phyloP scores from a whole-genome alignment of 2,113 vertebrate genomes.

The Panthera uncia region DNA sequence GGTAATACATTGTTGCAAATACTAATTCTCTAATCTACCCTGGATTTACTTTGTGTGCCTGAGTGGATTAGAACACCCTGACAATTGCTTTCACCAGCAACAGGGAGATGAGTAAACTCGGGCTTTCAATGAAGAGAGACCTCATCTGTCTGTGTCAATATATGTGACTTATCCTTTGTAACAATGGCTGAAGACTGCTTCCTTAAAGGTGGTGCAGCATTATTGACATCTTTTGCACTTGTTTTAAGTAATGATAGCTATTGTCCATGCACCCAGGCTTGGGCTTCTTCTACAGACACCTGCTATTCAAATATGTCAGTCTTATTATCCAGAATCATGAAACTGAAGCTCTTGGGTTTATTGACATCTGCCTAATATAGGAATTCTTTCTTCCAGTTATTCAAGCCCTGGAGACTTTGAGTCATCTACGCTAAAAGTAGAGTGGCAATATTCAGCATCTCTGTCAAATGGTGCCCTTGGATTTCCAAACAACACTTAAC shows the following conservation, averaged over 20 bases:
- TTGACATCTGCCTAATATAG: constrained; percentile 91
- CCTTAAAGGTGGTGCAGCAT: constrained; percentile 90
- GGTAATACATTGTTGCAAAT: neutral
- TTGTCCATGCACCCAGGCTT: constrained; percentile 89
- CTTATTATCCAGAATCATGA: constrained; percentile 91
- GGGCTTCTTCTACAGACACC: constrained; percentile 87
- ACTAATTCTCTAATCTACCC: neutral
- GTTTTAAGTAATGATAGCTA: constrained; percentile 90
- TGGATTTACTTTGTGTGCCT: neutral
- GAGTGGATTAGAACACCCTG: constrained; percentile 63
- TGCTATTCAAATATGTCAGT: constrained; percentile 88
- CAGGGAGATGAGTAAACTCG: constrained; percentile 85
- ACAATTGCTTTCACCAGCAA: constrained; percentile 72
- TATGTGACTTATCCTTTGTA: constrained; percentile 87
- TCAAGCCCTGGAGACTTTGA: constrained; percentile 91
- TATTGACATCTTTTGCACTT: constrained; percentile 90
- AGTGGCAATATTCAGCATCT: constrained; percentile 90
- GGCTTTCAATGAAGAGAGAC: constrained; percentile 89
- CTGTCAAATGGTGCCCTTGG: constrained; percentile 91
- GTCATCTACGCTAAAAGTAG: constrained; percentile 90
- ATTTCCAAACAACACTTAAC: constrained; percentile 91
- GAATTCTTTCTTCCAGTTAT: constrained; percentile 93
- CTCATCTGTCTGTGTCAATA: constrained; percentile 89
- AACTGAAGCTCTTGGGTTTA: constrained; percentile 90
- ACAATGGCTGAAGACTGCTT: constrained; percentile 87